Evolutionary conservation across 2,888 invertebrate species (phyloP).

Genomic region (Xylota sylvarum): DNA sequence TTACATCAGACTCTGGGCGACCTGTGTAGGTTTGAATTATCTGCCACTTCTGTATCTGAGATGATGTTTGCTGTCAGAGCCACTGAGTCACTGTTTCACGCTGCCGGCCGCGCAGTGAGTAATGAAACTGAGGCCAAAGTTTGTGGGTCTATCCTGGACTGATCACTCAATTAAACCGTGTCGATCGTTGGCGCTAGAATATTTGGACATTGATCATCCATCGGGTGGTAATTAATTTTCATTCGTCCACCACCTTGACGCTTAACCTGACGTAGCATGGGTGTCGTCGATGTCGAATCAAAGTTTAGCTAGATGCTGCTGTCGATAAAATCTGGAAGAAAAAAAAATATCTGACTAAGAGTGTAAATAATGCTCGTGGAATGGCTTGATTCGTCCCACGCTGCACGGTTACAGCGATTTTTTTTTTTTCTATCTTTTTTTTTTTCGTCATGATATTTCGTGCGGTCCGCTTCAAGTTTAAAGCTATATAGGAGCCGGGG

Average conservation of each 20-base stretch:
- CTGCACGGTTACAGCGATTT: conserved; percentile 57
- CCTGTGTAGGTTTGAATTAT: conserved; percentile 65
- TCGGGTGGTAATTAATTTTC: conserved; percentile 39
- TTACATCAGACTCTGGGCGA: conserved; percentile 62
- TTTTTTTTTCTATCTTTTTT: conserved; percentile 52
- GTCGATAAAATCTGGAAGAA: conserved; percentile 48
- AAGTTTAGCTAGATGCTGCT: conserved; percentile 21
- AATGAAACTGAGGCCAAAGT: conserved; percentile 56
- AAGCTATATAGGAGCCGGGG: background rate
- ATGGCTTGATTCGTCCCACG: conserved; percentile 76
- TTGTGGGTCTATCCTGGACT: conserved; percentile 19
- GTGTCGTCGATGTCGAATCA: conserved; percentile 36
- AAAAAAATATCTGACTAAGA: conserved; percentile 55
- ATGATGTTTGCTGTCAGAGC: conserved; percentile 45
- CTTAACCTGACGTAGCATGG: conserved; percentile 32
- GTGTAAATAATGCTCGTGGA: conserved; percentile 62
- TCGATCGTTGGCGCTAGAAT: conserved; percentile 48
- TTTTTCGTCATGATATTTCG: conserved; percentile 62
- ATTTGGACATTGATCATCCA: conserved; percentile 62
- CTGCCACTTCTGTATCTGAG: conserved; percentile 44
- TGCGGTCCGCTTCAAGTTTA: conserved; percentile 33
- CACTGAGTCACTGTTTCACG: conserved; percentile 15
- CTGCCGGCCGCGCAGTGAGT: conserved; percentile 11
- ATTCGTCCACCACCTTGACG: conserved; percentile 20
- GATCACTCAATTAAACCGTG: conserved; percentile 62